phyloP scores from a whole-genome alignment of 1,140 invertebrate genomes.

The Anastrepha obliqua region DNA sequence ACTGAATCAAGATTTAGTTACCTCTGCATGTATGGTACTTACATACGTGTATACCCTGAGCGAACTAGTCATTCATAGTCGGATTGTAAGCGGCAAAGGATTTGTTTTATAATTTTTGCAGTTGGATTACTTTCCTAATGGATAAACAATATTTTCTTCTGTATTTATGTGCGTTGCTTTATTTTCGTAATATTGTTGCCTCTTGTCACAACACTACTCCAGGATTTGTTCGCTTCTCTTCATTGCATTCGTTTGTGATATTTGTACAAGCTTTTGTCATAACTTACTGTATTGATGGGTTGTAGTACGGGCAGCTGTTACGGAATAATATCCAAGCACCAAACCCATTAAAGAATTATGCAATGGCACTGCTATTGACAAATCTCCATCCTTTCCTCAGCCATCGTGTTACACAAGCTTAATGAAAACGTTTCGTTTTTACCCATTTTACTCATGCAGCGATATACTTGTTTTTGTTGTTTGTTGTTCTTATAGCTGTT shows the following conservation, averaged over 20 bases:
- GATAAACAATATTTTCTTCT: no score
- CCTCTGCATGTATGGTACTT: no score
- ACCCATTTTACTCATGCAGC: not conserved
- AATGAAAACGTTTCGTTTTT: conserved; percentile 45
- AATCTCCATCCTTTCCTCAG: not conserved
- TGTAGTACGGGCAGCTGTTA: not conserved
- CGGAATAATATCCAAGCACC: conserved; percentile 13
- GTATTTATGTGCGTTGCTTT: no score
- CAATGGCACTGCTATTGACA: not conserved
- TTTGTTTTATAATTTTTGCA: no score
- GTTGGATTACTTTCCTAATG: no score
- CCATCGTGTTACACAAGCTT: not conserved
- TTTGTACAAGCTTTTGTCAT: not conserved
- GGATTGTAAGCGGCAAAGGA: no score
- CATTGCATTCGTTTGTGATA: not conserved
- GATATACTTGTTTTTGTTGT: not conserved
- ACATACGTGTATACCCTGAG: no score
- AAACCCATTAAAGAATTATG: not conserved
- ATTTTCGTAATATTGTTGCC: no score
- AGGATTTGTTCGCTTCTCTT: not conserved
- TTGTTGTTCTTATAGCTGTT: not conserved
- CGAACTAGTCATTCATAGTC: no score
- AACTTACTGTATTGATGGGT: not conserved
- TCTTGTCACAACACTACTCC: no score
- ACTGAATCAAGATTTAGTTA: no score